Conservation (phyloP, 2,113 vertebrate genomes). For the Bombycilla garrulus region DNA sequence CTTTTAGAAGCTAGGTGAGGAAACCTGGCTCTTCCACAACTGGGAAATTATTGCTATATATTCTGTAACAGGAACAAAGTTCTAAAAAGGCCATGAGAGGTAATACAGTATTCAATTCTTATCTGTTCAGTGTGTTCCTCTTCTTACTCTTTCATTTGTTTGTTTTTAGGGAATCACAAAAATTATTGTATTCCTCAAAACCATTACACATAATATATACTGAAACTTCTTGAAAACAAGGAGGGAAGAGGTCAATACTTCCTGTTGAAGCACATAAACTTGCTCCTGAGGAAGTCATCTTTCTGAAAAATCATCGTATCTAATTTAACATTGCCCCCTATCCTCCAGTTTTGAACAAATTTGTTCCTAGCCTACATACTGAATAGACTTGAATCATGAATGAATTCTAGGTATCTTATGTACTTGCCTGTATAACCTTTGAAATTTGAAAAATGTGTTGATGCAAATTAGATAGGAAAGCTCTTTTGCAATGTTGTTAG, state of each 20-base stretch:
- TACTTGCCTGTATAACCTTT: neutral
- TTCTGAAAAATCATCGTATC: neutral
- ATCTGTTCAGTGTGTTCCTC: neutral
- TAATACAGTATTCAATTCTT: neutral
- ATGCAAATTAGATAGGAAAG: neutral
- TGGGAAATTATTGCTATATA: neutral
- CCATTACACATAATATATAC: neutral
- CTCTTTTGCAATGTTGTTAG: neutral
- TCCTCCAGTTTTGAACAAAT: neutral
- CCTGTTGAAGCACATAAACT: neutral
- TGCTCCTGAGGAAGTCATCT: neutral
- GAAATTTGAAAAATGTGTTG: neutral
- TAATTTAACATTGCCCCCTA: neutral
- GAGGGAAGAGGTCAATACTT: neutral
- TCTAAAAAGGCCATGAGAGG: neutral
- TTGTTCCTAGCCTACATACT: neutral
- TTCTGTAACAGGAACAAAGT: neutral
- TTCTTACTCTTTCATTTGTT: neutral
- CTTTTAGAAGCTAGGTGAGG: neutral
- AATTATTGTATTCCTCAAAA: neutral
- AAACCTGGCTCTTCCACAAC: neutral
- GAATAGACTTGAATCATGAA: neutral
- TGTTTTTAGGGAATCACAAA: neutral
- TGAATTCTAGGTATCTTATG: neutral
- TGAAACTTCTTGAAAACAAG: neutral